phyloP scores from a whole-genome alignment of 2,113 vertebrate species.

The Nyctibius bracteatus region DNA sequence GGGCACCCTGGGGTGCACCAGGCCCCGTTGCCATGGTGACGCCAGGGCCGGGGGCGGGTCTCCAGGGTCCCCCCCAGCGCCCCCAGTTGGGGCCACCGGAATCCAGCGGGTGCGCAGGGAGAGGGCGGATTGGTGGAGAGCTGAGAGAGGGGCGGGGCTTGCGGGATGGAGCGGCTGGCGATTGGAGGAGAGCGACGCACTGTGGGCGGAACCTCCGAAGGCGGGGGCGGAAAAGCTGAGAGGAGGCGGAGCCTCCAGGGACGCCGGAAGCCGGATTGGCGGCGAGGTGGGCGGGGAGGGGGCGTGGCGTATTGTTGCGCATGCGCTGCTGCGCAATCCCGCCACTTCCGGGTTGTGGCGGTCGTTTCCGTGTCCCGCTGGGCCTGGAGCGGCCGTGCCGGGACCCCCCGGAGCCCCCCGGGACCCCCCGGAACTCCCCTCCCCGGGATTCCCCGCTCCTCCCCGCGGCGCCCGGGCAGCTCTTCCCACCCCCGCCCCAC shows the following conservation, averaged over 20 bases:
- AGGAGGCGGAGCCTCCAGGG: background rate
- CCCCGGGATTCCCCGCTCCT: too few species aligned
- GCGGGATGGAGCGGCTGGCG: rapidly evolving
- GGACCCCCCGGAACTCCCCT: too few species aligned
- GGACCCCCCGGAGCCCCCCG: background rate
- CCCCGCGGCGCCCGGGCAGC: background rate
- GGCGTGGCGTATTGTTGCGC: rapidly evolving
- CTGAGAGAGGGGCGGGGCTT: background rate
- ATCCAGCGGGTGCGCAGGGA: background rate
- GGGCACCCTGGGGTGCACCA: background rate
- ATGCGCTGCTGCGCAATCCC: rapidly evolving
- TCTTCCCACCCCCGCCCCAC: too few species aligned
- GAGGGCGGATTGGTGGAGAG: background rate
- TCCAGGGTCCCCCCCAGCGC: background rate
- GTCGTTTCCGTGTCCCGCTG: background rate
- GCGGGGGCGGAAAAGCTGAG: background rate
- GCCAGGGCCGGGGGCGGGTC: background rate
- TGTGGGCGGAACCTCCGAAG: too few species aligned
- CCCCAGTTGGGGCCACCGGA: background rate
- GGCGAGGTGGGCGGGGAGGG: background rate
- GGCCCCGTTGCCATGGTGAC: background rate
- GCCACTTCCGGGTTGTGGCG: background rate
- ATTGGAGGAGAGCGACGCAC: background rate
- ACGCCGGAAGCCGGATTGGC: background rate
- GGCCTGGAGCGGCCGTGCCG: background rate